A percentile compares a stretch with the other conserved stretches of the same genome.
These are phyloP conservation scores for Lytechinus pictus DNA, from an alignment of 35 echinoderm and acorn worm genomes.

Conservation along the genomic window DNA sequence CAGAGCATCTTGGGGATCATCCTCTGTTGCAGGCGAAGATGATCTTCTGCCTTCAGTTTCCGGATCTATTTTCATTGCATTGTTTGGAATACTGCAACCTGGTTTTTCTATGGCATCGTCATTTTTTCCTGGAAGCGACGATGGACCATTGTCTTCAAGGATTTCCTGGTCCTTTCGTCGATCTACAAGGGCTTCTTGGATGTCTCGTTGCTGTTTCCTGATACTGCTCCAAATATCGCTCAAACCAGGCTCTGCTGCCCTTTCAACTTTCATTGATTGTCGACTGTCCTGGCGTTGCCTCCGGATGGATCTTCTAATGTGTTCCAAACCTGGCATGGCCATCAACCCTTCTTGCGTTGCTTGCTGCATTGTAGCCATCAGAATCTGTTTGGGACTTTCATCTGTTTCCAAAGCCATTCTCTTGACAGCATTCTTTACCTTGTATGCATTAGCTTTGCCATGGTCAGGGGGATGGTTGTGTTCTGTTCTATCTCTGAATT, in stretches of 20 bases:
- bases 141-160: too few relatives aligned
- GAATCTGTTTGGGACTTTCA: constrained; percentile 26
- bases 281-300: constrained; percentile 30
- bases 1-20: too few relatives aligned
- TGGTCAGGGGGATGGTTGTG: constrained; percentile 40
- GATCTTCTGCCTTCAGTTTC: too few relatives aligned
- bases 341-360: constrained; percentile 37
- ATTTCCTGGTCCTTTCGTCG: background rate
- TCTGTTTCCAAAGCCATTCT: constrained; percentile 28
- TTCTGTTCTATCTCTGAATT: background rate
- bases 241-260: background rate
- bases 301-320: constrained; percentile 36
- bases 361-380: background rate
- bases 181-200: background rate
- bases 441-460: constrained; percentile 30
- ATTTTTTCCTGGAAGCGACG: too few relatives aligned
- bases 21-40: too few relatives aligned
- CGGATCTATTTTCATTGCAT: too few relatives aligned
- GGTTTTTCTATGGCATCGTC: too few relatives aligned
- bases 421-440: constrained; percentile 28
- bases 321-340: background rate
- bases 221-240: background rate
- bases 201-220: background rate
- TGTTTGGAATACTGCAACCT: too few relatives aligned
- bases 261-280: background rate